Conservation (phyloP, 2,797 vertebrate species). For the Paratrypauchen microcephalus region DNA sequence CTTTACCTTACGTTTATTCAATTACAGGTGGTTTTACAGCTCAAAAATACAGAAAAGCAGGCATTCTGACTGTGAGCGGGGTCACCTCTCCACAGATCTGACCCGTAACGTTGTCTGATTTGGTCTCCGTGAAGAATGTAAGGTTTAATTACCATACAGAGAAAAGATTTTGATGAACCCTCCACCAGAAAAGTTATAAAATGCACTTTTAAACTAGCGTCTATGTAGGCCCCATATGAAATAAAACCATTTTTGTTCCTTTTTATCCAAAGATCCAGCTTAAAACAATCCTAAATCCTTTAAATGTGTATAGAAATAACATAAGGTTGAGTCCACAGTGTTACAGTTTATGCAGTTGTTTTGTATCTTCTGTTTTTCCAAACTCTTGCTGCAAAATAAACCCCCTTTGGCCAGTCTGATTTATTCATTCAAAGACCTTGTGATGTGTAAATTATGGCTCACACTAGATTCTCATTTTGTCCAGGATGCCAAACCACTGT, state of each 20-base stretch:
- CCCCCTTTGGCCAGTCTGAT: constrained; percentile 13
- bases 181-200: no score
- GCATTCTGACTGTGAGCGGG: no score
- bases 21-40: no score
- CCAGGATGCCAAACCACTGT: neutral
- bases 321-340: neutral
- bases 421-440: constrained; percentile 11
- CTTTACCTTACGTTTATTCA: no score
- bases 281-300: neutral
- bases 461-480: constrained; percentile 6
- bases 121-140: no score
- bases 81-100: no score
- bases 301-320: neutral
- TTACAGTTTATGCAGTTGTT: neutral
- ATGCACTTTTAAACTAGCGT: neutral
- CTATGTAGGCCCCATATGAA: neutral
- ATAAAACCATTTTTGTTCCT: neutral
- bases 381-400: constrained; percentile 7
- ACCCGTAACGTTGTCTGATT: no score
- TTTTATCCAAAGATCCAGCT: neutral
- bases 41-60: no score
- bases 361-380: constrained; percentile 2
- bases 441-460: constrained; percentile 13
- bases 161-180: no score
- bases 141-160: no score